These are phyloP conservation scores for Dicyema japonicum DNA, from an alignment of 1,140 invertebrate genomes.

Conservation along the genomic window DNA sequence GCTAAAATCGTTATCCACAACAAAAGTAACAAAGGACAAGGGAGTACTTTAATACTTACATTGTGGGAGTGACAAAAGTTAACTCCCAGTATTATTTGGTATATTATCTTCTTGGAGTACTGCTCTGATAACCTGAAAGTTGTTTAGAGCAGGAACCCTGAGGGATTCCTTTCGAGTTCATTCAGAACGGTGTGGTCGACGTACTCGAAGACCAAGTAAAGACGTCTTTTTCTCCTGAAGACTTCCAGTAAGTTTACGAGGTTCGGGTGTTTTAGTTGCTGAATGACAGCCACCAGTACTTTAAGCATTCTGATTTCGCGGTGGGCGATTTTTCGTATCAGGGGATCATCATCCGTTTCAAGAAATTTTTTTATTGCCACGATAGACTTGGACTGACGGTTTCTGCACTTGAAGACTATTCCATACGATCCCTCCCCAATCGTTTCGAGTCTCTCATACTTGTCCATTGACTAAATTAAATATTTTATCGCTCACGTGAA, in stretches of 20 bases:
- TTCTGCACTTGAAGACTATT: slow-evolving; percentile 84
- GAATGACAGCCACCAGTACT: slow-evolving; percentile 8
- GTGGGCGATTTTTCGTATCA: background rate
- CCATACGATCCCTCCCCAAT: slow-evolving; percentile 93
- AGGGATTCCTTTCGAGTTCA: slow-evolving; percentile 34
- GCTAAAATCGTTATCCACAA: background rate
- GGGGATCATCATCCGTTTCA: slow-evolving; percentile 37
- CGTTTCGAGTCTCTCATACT: slow-evolving; percentile 74
- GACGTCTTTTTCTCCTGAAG: slow-evolving; percentile 39
- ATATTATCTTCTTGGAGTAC: slow-evolving; percentile 34
- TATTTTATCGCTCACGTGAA: no score
- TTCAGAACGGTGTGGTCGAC: slow-evolving; percentile 48
- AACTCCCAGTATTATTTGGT: slow-evolving; percentile 44
- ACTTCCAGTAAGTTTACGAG: slow-evolving; percentile 54
- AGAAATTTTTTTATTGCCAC: slow-evolving; percentile 97
- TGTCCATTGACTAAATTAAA: no score
- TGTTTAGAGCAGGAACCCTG: slow-evolving; percentile 27
- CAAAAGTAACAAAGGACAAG: no score
- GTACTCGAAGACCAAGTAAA: slow-evolving; percentile 57
- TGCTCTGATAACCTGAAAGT: slow-evolving; percentile 22
- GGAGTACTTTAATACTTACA: slow-evolving; percentile 24
- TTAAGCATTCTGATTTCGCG: slow-evolving; percentile 1
- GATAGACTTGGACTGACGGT: slow-evolving; percentile 62
- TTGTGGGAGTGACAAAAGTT: slow-evolving; percentile 49
- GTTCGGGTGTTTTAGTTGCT: slow-evolving; percentile 55